Evolutionary conservation across 2,888 invertebrate species (phyloP).

Genomic region (Vanessa cardui): DNA sequence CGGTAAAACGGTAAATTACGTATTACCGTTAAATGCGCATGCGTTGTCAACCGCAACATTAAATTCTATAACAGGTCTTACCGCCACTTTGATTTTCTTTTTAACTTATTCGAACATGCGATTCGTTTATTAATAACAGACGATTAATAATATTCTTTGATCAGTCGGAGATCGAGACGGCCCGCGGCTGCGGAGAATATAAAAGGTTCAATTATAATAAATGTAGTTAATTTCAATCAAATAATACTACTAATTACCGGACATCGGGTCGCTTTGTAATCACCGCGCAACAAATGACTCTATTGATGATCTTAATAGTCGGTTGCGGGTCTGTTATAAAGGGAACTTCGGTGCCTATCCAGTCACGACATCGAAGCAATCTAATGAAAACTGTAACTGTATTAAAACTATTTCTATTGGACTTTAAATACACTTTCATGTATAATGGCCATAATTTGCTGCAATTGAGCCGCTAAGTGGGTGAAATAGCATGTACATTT

Average conservation of each 20-base stretch:
- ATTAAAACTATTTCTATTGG: conserved; percentile 21
- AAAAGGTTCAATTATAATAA: conserved; percentile 77
- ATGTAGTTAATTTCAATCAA: conserved; percentile 80
- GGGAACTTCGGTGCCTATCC: neutral
- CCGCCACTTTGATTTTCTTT: conserved; percentile 45
- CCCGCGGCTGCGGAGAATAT: conserved; percentile 62
- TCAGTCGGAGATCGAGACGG: conserved; percentile 55
- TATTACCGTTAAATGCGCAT: conserved; percentile 65
- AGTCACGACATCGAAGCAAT: conserved; percentile 11
- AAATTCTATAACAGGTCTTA: conserved; percentile 53
- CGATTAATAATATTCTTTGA: conserved; percentile 70
- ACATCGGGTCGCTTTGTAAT: conserved; percentile 73
- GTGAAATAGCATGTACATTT: conserved; percentile 25
- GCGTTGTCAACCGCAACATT: conserved; percentile 68
- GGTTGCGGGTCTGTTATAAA: conserved; percentile 12
- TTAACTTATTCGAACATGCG: conserved; percentile 34
- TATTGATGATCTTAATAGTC: conserved; percentile 69
- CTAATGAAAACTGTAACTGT: conserved; percentile 13
- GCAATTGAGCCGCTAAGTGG: conserved; percentile 23
- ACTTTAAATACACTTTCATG: conserved; percentile 20
- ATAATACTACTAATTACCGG: conserved; percentile 79
- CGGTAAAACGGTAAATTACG: conserved; percentile 59
- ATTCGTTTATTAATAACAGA: conserved; percentile 58
- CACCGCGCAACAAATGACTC: conserved; percentile 76
- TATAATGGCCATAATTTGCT: conserved; percentile 24